A percentile compares a stretch with the other conserved stretches of the same genome.
Conservation (phyloP, 2,888 invertebrate species). For the Dendrolimus houi region DNA sequence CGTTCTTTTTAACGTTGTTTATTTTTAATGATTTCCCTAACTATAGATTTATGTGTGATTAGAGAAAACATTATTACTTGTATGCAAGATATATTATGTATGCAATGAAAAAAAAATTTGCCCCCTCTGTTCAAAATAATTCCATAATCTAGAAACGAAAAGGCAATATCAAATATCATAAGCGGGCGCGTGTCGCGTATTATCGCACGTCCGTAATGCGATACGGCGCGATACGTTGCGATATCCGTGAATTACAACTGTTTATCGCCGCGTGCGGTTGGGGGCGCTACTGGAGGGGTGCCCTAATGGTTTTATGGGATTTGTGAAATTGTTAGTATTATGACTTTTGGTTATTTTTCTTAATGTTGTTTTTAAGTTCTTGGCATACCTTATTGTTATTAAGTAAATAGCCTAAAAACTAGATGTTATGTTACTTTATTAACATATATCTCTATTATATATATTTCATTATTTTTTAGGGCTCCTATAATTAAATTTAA, state of each 20-base stretch:
- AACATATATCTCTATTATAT: too few species aligned
- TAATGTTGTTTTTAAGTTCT: background rate
- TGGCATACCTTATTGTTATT: background rate
- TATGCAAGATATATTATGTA: too few species aligned
- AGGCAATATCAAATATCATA: constrained; percentile 57
- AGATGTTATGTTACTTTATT: too few species aligned
- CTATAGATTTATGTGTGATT: too few species aligned
- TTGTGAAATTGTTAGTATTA: constrained; percentile 37
- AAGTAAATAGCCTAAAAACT: too few species aligned
- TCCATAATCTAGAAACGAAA: constrained; percentile 15
- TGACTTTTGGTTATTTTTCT: constrained; percentile 3
- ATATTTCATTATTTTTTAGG: too few species aligned
- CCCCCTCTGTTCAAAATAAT: constrained; percentile 19
- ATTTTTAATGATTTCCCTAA: too few species aligned
- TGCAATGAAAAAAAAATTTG: background rate
- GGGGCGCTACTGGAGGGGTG: constrained; percentile 26
- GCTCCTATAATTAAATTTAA: too few species aligned
- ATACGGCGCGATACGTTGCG: constrained; percentile 30
- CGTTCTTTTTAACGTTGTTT: too few species aligned
- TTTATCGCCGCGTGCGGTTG: constrained; percentile 57
- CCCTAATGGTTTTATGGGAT: constrained; percentile 52
- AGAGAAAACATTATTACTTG: too few species aligned
- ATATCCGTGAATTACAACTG: constrained; percentile 68
- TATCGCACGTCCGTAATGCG: constrained; percentile 50
- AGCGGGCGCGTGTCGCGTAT: constrained; percentile 65